phyloP scores from a whole-genome alignment of 1,140 invertebrate genomes.

The Acromyrmex heyeri region DNA sequence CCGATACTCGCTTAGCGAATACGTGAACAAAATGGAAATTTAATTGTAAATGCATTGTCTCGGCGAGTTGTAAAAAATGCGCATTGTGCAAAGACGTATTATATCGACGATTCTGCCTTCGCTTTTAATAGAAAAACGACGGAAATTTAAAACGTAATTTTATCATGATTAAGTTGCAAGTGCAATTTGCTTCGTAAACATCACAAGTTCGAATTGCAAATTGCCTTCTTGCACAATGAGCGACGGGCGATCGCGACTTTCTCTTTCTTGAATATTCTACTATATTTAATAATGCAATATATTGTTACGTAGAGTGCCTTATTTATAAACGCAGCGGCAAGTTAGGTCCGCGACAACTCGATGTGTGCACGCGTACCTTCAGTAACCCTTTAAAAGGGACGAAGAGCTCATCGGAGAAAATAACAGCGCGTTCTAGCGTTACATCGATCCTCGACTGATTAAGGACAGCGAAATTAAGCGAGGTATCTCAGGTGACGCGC shows the following conservation, averaged over 20 bases:
- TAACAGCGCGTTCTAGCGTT: constrained; percentile 22
- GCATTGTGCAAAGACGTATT: background rate
- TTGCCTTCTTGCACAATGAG: background rate
- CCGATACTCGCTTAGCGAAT: background rate
- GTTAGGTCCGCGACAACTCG: background rate
- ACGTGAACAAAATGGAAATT: constrained; percentile 22
- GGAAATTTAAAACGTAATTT: background rate
- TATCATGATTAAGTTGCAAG: background rate
- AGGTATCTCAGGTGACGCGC: constrained; percentile 44
- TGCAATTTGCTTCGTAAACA: background rate
- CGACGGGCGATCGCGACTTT: background rate
- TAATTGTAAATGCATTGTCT: background rate
- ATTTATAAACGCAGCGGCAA: constrained; percentile 12
- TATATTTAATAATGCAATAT: constrained; percentile 11
- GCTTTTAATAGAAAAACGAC: background rate
- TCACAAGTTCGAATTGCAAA: background rate
- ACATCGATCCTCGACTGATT: constrained; percentile 39
- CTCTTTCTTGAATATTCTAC: background rate
- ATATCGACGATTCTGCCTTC: background rate
- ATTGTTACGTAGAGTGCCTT: background rate
- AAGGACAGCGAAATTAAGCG: constrained; percentile 49
- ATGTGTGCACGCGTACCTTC: background rate
- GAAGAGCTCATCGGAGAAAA: background rate
- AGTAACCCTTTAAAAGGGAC: constrained; percentile 18
- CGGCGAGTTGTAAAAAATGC: background rate